Base-by-base conservation (phyloP, 2,888 invertebrate species). In the Monopis laevigella region DNA sequence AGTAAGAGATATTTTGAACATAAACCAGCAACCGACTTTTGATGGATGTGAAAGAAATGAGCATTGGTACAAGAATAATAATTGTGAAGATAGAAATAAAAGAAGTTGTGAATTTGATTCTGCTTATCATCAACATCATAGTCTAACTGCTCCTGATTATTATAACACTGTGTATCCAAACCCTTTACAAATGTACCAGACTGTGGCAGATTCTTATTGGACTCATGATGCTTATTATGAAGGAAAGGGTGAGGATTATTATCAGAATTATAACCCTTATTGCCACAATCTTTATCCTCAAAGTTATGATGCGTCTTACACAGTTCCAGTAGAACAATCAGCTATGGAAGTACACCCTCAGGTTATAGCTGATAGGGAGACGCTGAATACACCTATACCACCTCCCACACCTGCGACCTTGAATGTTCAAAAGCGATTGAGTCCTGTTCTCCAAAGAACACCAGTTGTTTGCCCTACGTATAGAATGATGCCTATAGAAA, bases 1-100 rank as follows among this genome's bases (percentile, higher is more conserved):
- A 0, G 78, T 80, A 0, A 80, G 75, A 48, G 77, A 80, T 42
- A 80, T 80, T 11, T 47, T 80, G 8, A 78, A 36, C 13, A 36
- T 36, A 21, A 36, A 36, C 21, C 36, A 36, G 12, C 21, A 36
- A 11, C 17, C 36, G 11, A 17, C 36, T 11, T 36, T 21, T 12
- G n/a, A 21, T 13, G 3, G 17, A 4, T 36, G 21, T 16, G 21
- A 36, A 8, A 19, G 36, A 21, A 19, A 21, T 21, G 36, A 36
- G 5, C 4, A 19, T 7, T 36, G 36, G 36, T 21, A 11, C 12
- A 36, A 21, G 21, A n/a, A 13, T 11, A n/a, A n/a, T n/a, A 7
- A 24, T 24, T 10, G 6, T 24, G 34, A 34, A 18, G 34, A 34
- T 18, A 16, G 8, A 5, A 21, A 21, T 4, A 21, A 36, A 21